Conservation (phyloP, 2,888 invertebrate genomes). For the Ophion ellenae region DNA sequence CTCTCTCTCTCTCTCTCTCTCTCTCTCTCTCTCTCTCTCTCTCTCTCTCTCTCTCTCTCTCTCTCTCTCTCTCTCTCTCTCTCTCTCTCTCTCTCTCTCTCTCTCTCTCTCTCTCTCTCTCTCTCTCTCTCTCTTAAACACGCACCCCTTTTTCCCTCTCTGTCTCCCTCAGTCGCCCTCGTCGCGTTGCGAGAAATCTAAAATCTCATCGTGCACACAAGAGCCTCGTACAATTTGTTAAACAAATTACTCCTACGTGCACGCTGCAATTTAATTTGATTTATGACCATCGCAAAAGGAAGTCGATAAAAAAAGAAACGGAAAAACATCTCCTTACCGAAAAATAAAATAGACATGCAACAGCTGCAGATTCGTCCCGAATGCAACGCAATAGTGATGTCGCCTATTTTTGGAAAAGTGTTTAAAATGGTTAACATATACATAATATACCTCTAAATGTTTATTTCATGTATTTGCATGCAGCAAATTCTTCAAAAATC, state of each 20-base stretch:
- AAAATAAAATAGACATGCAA: neutral
- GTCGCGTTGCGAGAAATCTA: slow-evolving; percentile 29
- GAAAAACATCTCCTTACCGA: neutral
- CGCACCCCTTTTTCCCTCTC: slow-evolving; percentile 25
- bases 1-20: neutral
- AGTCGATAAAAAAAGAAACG: neutral
- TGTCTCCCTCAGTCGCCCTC: neutral
- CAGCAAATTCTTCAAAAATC: no score
- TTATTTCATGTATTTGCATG: no score
- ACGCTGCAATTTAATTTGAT: slow-evolving; percentile 25
- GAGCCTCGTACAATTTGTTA: slow-evolving; percentile 35
- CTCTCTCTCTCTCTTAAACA: neutral
- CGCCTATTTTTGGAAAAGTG: no score
- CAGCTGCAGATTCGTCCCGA: no score
- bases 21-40: neutral
- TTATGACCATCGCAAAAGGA: slow-evolving; percentile 19
- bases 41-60: no score
- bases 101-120: no score
- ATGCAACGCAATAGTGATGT: no score
- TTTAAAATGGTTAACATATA: no score
- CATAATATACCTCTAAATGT: no score
- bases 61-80: no score
- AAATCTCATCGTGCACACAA: slow-evolving; percentile 21
- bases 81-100: no score
- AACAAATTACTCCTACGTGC: slow-evolving; percentile 30